Conservation (phyloP, 2,113 vertebrate genomes). For the Pagrus major region DNA sequence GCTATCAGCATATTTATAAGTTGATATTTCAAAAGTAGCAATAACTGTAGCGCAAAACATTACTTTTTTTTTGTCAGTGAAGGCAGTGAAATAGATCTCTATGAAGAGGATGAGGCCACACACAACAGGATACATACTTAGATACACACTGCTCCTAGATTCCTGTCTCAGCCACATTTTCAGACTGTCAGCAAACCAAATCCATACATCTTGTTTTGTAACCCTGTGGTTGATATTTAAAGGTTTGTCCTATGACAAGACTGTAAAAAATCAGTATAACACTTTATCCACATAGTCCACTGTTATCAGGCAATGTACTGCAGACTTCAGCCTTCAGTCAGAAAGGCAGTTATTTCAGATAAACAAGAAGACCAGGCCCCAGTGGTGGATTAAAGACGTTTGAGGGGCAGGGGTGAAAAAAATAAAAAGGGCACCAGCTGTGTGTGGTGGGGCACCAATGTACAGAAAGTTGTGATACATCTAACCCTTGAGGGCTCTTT, state of each 20-base stretch:
- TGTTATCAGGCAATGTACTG: not conserved
- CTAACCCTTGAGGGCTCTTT: too few species aligned
- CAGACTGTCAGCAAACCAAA: constrained; percentile 18
- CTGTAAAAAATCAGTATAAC: not conserved
- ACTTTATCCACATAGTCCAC: not conserved
- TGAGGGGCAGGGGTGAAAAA: too few species aligned
- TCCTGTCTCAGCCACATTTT: not conserved
- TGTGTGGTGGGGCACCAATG: too few species aligned
- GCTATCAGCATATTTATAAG: constrained; percentile 61
- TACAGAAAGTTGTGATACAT: too few species aligned
- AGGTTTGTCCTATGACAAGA: not conserved
- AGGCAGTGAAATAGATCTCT: constrained; percentile 43
- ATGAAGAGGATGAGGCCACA: constrained; percentile 9
- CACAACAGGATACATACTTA: not conserved
- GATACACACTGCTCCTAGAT: not conserved
- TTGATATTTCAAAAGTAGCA: constrained; percentile 53
- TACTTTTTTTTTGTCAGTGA: constrained; percentile 31
- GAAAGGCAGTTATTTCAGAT: too few species aligned
- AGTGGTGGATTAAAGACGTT: too few species aligned
- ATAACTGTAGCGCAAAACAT: constrained; percentile 32
- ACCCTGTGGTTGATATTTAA: not conserved
- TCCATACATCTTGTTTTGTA: constrained; percentile 13
- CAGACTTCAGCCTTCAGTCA: too few species aligned
- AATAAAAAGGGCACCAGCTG: too few species aligned
- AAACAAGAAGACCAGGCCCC: too few species aligned